Evolutionary conservation across 2,113 vertebrate genomes (phyloP).

Genomic region (Collichthys lucidus): DNA sequence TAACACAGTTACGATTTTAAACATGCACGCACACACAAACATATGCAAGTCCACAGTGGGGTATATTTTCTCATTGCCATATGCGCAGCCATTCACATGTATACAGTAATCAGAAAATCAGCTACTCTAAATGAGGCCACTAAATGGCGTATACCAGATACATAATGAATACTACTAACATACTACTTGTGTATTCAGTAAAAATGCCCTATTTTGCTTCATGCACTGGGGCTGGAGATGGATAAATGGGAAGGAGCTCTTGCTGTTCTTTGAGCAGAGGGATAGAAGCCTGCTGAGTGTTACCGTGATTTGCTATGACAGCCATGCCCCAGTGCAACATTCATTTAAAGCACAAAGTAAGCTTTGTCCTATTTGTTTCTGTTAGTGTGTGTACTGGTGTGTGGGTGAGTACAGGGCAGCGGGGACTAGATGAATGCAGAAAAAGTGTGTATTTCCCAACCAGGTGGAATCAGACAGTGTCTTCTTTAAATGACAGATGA

Average conservation of each 20-base stretch:
- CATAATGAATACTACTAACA: slow-evolving; percentile 38
- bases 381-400: slow-evolving; percentile 23
- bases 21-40: slow-evolving; percentile 25
- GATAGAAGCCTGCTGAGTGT: slow-evolving; percentile 53
- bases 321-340: slow-evolving; percentile 57
- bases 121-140: slow-evolving; percentile 37
- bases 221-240: slow-evolving; percentile 15
- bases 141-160: slow-evolving; percentile 25
- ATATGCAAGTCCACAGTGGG: neutral
- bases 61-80: neutral
- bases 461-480: slow-evolving; percentile 63
- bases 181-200: slow-evolving; percentile 30
- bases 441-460: slow-evolving; percentile 42
- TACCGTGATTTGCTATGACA: slow-evolving; percentile 65
- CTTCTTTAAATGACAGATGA: slow-evolving; percentile 65
- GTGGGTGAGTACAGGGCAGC: slow-evolving; percentile 13
- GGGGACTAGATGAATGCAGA: slow-evolving; percentile 30
- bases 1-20: slow-evolving; percentile 30
- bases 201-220: slow-evolving; percentile 30
- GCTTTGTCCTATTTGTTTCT: slow-evolving; percentile 61
- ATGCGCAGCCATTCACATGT: neutral
- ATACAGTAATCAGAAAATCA: slow-evolving; percentile 24
- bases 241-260: slow-evolving; percentile 33
- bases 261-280: slow-evolving; percentile 49
- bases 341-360: slow-evolving; percentile 62